Base-by-base conservation (phyloP, 2,113 vertebrate species). In the Cyphomyrus discorhynchus region DNA sequence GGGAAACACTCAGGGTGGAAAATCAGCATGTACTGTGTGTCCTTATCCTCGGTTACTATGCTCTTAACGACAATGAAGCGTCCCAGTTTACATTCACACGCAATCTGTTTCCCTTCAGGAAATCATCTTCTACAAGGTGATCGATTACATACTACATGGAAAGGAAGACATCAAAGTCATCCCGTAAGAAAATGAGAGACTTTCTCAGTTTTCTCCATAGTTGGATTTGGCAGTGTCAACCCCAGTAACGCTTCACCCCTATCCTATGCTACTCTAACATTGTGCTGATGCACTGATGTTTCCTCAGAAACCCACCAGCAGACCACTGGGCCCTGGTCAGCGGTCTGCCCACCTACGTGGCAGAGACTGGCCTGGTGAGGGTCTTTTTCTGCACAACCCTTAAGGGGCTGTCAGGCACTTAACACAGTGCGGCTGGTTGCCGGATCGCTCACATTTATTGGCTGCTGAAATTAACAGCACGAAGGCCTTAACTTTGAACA, bases 131-230 rank as follows among this genome's bases (percentile, higher is more conserved):
- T 97, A 96, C 94, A 96, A 97, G 92, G 86, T 95, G 91, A 96
- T 97, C 42, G 96, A 97, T 92, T 97, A 97, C 91, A 96, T 97
- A 89, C 93, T 97, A 1, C 96, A 97, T 19, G 96, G 96, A 56
- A 97, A 97, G 91, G 96, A 97, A 87, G 96, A 96, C 91, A 97
- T 97, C 91, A 97, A 96, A 96, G 96, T 97, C 91, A 96, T 97
- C 88, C 94, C 96, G 96, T 97, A 89, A 96, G 96, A 95, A 53
- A 50, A 46, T 27, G 1, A 42, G 42, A 56, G 21, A 52, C 24
- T 27, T 52, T 56, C 11, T 58, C 10, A 7, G 7, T 35, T 27
- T 58, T 58, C n/a, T 66, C 24, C 77, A 31, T 46, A 42, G 45
- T 62, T 45, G 17, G 2, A 42, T 87, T 10, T 87, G 82, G 21